These are phyloP conservation scores for Neopipo cinnamomea DNA, from an alignment of 2,113 vertebrate species.

Conservation along the genomic window DNA sequence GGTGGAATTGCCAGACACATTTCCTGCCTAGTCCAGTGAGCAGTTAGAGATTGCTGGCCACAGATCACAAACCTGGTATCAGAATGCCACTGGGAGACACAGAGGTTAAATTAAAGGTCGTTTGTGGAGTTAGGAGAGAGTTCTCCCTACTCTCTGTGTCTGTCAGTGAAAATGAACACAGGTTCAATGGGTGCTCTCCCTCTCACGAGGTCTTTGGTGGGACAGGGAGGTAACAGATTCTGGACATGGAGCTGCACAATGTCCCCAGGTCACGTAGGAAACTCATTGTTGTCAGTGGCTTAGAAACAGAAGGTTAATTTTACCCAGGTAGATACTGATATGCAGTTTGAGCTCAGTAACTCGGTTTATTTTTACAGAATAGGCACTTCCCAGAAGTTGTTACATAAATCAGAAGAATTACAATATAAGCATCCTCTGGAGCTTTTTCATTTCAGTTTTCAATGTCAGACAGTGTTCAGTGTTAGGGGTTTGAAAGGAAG, in stretches of 20 bases:
- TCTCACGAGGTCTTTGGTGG: background rate
- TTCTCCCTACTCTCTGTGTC: background rate
- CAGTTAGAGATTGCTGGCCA: background rate
- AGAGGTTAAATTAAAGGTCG: background rate
- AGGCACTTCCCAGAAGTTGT: background rate
- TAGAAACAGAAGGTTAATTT: background rate
- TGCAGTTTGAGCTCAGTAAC: background rate
- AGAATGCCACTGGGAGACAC: background rate
- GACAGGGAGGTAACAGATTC: background rate
- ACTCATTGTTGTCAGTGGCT: background rate
- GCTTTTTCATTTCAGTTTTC: background rate
- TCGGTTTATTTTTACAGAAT: background rate
- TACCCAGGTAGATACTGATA: background rate
- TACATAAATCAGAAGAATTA: constrained; percentile 23
- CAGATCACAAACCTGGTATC: background rate
- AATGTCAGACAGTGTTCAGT: background rate
- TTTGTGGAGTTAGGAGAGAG: background rate
- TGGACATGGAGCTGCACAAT: background rate
- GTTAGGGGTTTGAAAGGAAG: background rate
- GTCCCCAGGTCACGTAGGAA: background rate
- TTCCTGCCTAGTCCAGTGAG: background rate
- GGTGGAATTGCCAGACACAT: background rate
- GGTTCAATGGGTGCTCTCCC: background rate
- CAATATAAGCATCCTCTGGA: background rate
- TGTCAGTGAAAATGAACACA: background rate